phyloP scores from a whole-genome alignment of 2,797 vertebrate genomes.

The Meda fulgida region DNA sequence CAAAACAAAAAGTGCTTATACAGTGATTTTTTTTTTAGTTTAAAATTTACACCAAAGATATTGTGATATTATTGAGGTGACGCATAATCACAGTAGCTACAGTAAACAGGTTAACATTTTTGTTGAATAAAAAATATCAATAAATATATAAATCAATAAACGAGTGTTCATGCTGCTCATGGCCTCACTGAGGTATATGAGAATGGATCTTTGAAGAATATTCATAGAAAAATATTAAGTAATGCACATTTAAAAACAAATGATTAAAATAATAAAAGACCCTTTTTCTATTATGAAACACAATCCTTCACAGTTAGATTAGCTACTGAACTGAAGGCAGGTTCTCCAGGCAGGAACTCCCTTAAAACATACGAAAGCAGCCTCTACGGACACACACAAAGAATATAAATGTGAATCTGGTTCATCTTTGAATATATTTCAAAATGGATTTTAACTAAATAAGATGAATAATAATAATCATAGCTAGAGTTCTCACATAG shows the following conservation, averaged over 20 bases:
- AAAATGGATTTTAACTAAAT: background rate
- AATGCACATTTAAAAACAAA: background rate
- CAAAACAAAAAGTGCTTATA: background rate
- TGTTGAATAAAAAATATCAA: background rate
- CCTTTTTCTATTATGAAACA: background rate
- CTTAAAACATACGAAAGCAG: slow-evolving; percentile 74
- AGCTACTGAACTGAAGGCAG: slow-evolving; percentile 58
- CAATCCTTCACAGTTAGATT: slow-evolving; percentile 40
- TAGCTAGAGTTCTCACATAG: slow-evolving; percentile 73
- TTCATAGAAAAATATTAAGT: slow-evolving; percentile 9
- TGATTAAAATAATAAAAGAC: background rate
- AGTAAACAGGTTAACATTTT: background rate
- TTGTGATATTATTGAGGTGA: background rate
- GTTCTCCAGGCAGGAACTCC: slow-evolving; percentile 72
- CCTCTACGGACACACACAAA: slow-evolving; percentile 9
- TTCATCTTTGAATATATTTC: background rate
- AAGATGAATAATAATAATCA: background rate
- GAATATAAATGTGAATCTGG: background rate
- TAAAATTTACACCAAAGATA: background rate
- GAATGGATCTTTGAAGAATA: slow-evolving; percentile 11
- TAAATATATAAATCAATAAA: background rate
- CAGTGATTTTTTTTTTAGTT: background rate
- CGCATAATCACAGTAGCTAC: slow-evolving; percentile 16
- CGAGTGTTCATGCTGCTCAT: background rate
- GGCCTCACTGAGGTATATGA: background rate